These are phyloP conservation scores for Cantharis lateralis DNA, from an alignment of 2,888 invertebrate genomes.

Conservation along the genomic window DNA sequence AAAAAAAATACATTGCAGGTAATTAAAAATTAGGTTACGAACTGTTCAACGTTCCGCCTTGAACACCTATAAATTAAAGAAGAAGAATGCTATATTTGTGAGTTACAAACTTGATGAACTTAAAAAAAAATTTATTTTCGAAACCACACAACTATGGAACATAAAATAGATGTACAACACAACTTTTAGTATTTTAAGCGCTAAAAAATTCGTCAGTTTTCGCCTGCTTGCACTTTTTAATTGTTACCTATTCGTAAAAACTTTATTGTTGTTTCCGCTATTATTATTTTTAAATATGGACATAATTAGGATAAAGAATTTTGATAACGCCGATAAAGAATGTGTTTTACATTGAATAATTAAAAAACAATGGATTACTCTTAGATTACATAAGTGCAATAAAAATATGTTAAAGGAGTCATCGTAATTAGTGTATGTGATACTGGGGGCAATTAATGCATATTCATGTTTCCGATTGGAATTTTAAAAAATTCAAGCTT, in stretches of 20 bases:
- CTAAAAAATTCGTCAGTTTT: background rate
- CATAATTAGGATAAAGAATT: background rate
- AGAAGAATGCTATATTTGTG: background rate
- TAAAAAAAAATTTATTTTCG: background rate
- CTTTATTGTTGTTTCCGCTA: background rate
- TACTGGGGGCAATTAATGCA: background rate
- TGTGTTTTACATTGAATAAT: background rate
- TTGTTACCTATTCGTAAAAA: background rate
- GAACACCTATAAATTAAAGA: background rate
- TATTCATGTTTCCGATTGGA: background rate
- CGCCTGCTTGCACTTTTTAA: background rate
- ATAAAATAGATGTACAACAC: background rate
- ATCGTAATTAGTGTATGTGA: background rate
- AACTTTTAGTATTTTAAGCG: background rate
- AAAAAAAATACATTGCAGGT: background rate
- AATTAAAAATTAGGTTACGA: background rate
- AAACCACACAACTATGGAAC: background rate
- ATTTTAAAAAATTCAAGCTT: background rate
- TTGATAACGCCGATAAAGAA: background rate
- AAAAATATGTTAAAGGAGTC: slow-evolving; percentile 1
- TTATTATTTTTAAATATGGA: background rate
- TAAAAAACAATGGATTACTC: slow-evolving; percentile 1
- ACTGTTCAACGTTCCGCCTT: background rate
- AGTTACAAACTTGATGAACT: background rate
- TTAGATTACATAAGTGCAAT: background rate